Conservation (phyloP, 2,113 vertebrate genomes). For the Apeltes quadracus region DNA sequence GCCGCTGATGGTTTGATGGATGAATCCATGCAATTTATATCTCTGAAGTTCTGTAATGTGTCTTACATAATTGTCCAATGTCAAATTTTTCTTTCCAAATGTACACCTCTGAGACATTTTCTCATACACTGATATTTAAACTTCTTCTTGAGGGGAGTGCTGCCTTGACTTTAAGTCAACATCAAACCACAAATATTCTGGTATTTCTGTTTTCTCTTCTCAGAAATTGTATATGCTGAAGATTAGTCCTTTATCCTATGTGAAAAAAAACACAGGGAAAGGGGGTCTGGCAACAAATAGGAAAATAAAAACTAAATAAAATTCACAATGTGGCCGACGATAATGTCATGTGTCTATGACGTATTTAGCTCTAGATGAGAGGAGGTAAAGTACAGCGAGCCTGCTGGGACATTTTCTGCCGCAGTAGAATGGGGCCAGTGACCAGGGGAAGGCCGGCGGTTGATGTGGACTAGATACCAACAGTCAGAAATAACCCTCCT, state of each 20-base stretch:
- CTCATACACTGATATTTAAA: background rate
- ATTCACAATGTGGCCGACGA: background rate
- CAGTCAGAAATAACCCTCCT: conserved; percentile 41
- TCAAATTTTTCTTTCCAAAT: background rate
- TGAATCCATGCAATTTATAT: conserved; percentile 3
- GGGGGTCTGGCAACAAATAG: background rate
- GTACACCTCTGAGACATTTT: background rate
- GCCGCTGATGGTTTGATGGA: conserved; percentile 20
- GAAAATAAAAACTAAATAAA: background rate
- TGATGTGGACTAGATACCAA: conserved; percentile 44
- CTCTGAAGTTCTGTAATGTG: background rate
- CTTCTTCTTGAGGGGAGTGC: background rate
- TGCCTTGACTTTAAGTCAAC: background rate
- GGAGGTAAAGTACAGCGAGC: conserved; percentile 26
- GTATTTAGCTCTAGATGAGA: conserved; percentile 30
- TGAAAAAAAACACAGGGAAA: background rate
- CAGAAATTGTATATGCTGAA: background rate
- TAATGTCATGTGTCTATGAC: conserved; percentile 22
- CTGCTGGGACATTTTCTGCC: conserved; percentile 55
- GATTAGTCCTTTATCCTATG: background rate
- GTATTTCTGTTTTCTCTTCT: background rate
- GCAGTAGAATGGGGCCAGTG: conserved; percentile 75
- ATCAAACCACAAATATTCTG: background rate
- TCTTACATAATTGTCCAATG: background rate
- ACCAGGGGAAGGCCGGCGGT: conserved; percentile 62